Percentiles rank a stretch among this genome's conserved stretches.
These are phyloP conservation scores for Artemia franciscana DNA, from an alignment of 1,140 invertebrate species.

Conservation along the genomic window DNA sequence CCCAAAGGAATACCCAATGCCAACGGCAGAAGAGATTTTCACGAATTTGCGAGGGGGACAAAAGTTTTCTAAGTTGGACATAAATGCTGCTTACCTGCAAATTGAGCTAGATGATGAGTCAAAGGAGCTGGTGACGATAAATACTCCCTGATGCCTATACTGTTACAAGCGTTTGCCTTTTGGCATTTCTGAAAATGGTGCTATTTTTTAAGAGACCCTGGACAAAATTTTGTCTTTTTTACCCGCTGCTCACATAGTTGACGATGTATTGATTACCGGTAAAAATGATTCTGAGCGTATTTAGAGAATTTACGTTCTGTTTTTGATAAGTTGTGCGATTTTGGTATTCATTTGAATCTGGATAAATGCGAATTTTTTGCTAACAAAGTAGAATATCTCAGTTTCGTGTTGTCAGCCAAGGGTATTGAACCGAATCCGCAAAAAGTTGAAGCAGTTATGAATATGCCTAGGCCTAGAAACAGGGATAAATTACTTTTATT, in stretches of 20 bases:
- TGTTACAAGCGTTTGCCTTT: slow-evolving; percentile 21
- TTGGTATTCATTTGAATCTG: no score
- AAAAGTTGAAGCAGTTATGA: no score
- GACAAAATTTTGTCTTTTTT: slow-evolving; percentile 19
- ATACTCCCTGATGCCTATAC: slow-evolving; percentile 10
- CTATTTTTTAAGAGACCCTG: slow-evolving; percentile 27
- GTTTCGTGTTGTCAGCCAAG: slow-evolving; percentile 13
- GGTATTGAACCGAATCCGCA: no score
- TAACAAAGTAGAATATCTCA: slow-evolving; percentile 16
- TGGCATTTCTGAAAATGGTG: slow-evolving; percentile 23
- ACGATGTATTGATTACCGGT: slow-evolving; percentile 14
- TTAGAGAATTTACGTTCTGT: slow-evolving; percentile 13
- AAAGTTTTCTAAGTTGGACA: slow-evolving; percentile 15
- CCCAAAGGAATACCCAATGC: no score
- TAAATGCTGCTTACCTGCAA: slow-evolving; percentile 14
- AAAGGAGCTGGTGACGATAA: slow-evolving; percentile 5
- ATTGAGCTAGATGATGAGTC: slow-evolving; percentile 11
- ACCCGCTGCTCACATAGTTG: slow-evolving; percentile 14
- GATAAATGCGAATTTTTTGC: no score
- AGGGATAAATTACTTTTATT: no score
- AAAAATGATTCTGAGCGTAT: slow-evolving; percentile 13
- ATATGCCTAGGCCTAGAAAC: no score
- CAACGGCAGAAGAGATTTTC: no score
- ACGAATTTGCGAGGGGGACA: no score
- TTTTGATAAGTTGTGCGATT: slow-evolving; percentile 12